Conservation (phyloP, 2,113 vertebrate species). For the Myocastor coypus region DNA sequence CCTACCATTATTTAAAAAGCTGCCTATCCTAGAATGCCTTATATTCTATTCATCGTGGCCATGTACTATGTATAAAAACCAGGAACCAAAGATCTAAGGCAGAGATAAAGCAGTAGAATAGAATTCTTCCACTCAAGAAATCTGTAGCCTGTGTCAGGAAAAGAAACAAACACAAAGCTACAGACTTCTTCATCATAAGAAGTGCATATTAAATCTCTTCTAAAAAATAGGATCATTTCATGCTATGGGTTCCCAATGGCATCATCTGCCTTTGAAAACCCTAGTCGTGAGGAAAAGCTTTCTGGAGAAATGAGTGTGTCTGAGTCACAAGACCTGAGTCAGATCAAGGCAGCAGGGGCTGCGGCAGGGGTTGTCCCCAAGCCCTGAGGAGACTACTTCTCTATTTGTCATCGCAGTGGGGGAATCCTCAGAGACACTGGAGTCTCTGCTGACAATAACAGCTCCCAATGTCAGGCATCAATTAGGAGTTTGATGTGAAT, state of each 20-base stretch:
- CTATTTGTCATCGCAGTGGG: background rate
- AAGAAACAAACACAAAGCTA: background rate
- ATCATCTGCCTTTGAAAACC: background rate
- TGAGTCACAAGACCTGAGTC: conserved; percentile 30
- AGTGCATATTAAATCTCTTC: background rate
- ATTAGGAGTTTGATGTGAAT: background rate
- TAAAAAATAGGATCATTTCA: background rate
- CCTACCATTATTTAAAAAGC: background rate
- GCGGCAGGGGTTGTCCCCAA: background rate
- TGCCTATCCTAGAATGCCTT: background rate
- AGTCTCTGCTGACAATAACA: background rate
- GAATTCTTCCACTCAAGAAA: conserved; percentile 36
- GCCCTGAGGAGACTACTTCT: background rate
- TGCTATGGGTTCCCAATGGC: conserved; percentile 4
- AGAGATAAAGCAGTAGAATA: background rate
- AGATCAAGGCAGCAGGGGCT: background rate
- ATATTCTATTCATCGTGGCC: background rate
- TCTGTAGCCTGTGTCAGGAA: background rate
- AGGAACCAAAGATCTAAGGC: background rate
- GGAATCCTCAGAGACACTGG: background rate
- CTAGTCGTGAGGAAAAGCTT: background rate
- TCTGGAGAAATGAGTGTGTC: background rate
- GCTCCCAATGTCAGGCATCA: background rate
- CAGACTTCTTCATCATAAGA: conserved; percentile 6
- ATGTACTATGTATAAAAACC: background rate